Base-by-base conservation (phyloP, 2,113 vertebrate species). In the Plectropomus leopardus region DNA sequence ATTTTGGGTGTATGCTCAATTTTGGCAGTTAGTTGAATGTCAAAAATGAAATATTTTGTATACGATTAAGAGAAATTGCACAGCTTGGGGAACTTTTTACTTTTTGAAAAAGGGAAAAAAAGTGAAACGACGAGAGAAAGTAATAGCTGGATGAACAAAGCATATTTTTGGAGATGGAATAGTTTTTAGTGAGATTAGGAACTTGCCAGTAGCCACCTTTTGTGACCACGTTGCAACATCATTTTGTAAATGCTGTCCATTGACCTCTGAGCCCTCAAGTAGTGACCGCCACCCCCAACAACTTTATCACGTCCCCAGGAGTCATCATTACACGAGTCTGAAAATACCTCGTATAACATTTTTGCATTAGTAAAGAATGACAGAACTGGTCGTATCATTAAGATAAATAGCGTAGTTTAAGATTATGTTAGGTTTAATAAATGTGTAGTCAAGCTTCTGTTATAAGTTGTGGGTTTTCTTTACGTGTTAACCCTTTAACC, bases 41-140 rank as follows among this genome's bases (percentile, higher is more conserved):
- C 63, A n/a, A 88, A 30, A 77, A 83, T 82, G 6, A 88, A 72
- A 78, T 92, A 93, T 92, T 92, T 91, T 92, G 65, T 88, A 90
- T 86, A 83, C 53, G 28, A 80, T 6, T 9, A 42, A 80, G 71
- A 81, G 68, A 85, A 87, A 75, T 87, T 92, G 93, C 91, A 92
- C 90, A 85, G 67, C 84, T 87, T 86, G 45, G 64, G 26, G 65
- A 70, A 65, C n/a, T 72, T 82, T 89, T 79, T 64, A 71, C 48
- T 73, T 74, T 81, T 89, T 48, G 9, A 60, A 85, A 83, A 77
- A 74, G 75, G 78, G 6, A 57, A 67, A 76, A 74, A 72, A 53
- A 36, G 9, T n/a, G 21, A 78, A 58, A 69, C 7, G 44, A 85
- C 65, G 34, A 28, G 1, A 55, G 61, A 66, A 82, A 69, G 67